phyloP scores from a whole-genome alignment of 2,113 vertebrate genomes.

The Sisor rabdophorus region DNA sequence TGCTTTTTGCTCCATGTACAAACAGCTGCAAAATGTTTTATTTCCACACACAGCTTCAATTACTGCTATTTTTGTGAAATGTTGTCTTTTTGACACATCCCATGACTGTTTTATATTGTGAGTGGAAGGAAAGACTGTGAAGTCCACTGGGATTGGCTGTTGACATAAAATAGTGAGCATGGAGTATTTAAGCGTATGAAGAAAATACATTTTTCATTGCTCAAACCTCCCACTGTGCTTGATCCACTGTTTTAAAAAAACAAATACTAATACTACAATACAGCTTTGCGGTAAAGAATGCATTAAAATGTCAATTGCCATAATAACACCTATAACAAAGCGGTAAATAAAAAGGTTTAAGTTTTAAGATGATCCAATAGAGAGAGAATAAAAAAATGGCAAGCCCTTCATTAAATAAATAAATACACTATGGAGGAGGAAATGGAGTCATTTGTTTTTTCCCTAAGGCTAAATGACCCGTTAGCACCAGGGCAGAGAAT shows the following conservation, averaged over 20 bases:
- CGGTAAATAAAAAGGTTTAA: not conserved
- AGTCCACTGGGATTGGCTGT: constrained; percentile 11
- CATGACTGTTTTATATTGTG: constrained; percentile 11
- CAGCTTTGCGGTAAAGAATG: not conserved
- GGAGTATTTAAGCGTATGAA: constrained; percentile 23
- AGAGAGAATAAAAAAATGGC: not conserved
- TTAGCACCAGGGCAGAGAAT: constrained; percentile 11
- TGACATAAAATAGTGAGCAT: constrained; percentile 17
- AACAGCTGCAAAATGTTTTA: not conserved
- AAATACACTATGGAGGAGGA: constrained; percentile 10
- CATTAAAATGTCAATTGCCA: not conserved
- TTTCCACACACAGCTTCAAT: not conserved
- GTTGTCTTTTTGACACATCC: constrained; percentile 16
- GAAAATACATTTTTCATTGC: constrained; percentile 17
- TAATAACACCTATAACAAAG: not conserved
- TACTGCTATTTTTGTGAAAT: constrained; percentile 9
- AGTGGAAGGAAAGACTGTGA: constrained; percentile 13
- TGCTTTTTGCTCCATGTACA: too few relatives aligned
- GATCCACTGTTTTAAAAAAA: not conserved
- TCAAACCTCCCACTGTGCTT: not conserved
- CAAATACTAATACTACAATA: not conserved
- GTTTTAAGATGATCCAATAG: not conserved
- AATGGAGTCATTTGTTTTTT: not conserved
- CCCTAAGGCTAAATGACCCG: constrained; percentile 6
- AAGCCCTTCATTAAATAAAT: not conserved